A percentile compares a stretch with the other conserved stretches of the same genome.
Conservation (phyloP, 1,140 invertebrate genomes). For the Limonius californicus region DNA sequence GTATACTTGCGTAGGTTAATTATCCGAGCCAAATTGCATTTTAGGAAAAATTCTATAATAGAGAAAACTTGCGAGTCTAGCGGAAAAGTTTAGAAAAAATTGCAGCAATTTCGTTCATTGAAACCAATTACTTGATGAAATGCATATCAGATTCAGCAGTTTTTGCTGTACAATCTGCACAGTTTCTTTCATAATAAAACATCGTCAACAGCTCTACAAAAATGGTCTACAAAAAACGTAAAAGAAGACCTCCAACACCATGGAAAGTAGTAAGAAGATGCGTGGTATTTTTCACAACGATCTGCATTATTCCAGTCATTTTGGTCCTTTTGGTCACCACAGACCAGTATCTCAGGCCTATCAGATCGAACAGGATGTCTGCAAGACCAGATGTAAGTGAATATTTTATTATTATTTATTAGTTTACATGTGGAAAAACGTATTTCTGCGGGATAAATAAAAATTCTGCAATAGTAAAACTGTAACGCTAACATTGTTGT, state of each 20-base stretch:
- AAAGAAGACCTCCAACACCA: constrained; percentile 18
- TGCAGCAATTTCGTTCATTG: not conserved
- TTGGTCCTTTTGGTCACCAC: constrained; percentile 45
- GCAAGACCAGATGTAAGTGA: constrained; percentile 28
- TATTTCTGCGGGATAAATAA: too few species aligned
- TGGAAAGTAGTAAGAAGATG: constrained; percentile 45
- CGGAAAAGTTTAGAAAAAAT: too few species aligned
- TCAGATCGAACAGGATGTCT: constrained; percentile 12
- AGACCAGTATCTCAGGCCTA: constrained; percentile 44
- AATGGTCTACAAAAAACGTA: constrained; percentile 1
- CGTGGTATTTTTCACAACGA: constrained; percentile 45
- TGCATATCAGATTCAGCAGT: not conserved
- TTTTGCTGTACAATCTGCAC: not conserved
- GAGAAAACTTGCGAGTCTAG: not conserved
- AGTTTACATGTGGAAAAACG: too few species aligned
- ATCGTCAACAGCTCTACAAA: not conserved
- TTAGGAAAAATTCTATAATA: not conserved
- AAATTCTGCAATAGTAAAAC: too few species aligned
- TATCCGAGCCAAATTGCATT: constrained; percentile 2
- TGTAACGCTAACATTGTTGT: too few species aligned
- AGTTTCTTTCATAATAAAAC: not conserved
- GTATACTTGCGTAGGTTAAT: not conserved
- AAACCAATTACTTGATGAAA: not conserved
- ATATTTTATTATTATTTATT: too few species aligned
- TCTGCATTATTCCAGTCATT: constrained; percentile 44